A percentile compares a stretch with the other conserved stretches of the same genome.
These are phyloP conservation scores for Sakesphorus luctuosus DNA, from an alignment of 2,113 vertebrate species.

Conservation along the genomic window DNA sequence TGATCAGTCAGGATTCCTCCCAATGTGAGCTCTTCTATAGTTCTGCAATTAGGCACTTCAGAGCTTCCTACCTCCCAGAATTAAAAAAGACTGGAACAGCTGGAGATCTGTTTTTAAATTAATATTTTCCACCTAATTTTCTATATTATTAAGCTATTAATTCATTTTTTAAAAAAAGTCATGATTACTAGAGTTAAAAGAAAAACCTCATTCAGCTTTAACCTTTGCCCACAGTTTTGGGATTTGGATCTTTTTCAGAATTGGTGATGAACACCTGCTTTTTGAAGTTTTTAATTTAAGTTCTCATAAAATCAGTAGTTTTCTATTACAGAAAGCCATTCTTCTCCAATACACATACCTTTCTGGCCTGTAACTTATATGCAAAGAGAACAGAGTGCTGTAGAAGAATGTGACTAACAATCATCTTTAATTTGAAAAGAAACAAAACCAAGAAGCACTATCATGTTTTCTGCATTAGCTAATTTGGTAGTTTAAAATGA, in stretches of 20 bases:
- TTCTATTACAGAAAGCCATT: background rate
- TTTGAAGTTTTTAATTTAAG: background rate
- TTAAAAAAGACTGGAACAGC: background rate
- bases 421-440: background rate
- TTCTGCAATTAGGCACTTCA: background rate
- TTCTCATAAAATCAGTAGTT: background rate
- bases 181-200: background rate
- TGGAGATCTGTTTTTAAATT: background rate
- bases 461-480: background rate
- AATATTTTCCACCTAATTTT: background rate
- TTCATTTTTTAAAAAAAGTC: background rate
- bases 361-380: background rate
- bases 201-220: background rate
- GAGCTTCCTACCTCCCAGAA: background rate
- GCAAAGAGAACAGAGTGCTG: background rate
- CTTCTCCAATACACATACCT: background rate
- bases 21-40: background rate
- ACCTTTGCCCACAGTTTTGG: background rate
- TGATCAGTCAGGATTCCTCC: background rate
- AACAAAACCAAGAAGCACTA: rapidly evolving
- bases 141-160: background rate
- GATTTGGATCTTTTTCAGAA: background rate
- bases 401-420: background rate
- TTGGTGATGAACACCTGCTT: background rate
- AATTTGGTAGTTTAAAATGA: constrained; percentile 1